A percentile compares a stretch with the other conserved stretches of the same genome.
phyloP scores from a whole-genome alignment of 2,797 vertebrate species.

The Moxostoma hubbsi region DNA sequence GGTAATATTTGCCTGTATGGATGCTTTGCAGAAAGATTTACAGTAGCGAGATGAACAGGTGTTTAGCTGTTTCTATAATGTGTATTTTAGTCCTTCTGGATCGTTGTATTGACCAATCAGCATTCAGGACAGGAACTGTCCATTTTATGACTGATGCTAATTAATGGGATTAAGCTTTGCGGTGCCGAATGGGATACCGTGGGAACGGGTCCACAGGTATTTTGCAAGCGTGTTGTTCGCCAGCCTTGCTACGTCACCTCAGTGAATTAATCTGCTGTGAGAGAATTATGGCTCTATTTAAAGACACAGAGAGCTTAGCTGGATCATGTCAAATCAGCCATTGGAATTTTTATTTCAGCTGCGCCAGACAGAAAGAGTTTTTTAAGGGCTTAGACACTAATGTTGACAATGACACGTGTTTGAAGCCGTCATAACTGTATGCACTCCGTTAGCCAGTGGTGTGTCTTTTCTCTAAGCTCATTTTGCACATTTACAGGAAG shows the following conservation, averaged over 20 bases:
- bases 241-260: slow-evolving; percentile 9
- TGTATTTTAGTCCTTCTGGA: too few relatives aligned
- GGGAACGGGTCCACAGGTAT: slow-evolving; percentile 15
- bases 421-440: background rate
- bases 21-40: too few relatives aligned
- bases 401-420: background rate
- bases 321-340: slow-evolving; percentile 25
- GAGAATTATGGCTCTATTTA: slow-evolving; percentile 57
- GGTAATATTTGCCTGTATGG: too few relatives aligned
- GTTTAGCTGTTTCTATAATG: too few relatives aligned
- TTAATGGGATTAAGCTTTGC: background rate
- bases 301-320: slow-evolving; percentile 44
- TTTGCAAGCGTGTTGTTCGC: slow-evolving; percentile 13
- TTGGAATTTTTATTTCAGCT: slow-evolving; percentile 21
- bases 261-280: slow-evolving; percentile 41
- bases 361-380: slow-evolving; percentile 7
- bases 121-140: too few relatives aligned
- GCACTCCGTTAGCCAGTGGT: background rate
- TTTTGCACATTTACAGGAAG: background rate
- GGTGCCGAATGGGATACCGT: slow-evolving; percentile 1
- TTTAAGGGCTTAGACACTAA: slow-evolving; percentile 2
- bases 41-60: too few relatives aligned
- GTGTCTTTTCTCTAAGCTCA: background rate
- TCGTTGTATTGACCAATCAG: too few relatives aligned
- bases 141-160: background rate